Evolutionary conservation across 2,113 vertebrate species (phyloP).

Genomic region (Ictidomys tridecemlineatus): DNA sequence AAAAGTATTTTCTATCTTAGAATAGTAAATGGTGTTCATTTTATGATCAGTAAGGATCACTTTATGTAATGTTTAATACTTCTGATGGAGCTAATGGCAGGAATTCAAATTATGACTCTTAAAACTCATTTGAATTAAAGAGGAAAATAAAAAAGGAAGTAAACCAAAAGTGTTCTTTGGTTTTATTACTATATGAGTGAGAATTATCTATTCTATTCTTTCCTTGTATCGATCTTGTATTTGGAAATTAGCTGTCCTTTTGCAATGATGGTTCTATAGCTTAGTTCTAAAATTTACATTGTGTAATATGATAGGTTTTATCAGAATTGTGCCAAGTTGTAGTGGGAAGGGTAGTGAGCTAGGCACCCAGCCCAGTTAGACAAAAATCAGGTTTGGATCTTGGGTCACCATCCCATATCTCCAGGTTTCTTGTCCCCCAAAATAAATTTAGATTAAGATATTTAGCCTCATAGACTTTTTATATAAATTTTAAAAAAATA

Average conservation of each 20-base stretch:
- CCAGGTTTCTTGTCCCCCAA: neutral
- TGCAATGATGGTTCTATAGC: neutral
- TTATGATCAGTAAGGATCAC: slow-evolving; percentile 54
- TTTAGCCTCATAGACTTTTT: neutral
- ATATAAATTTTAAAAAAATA: neutral
- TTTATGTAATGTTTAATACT: slow-evolving; percentile 74
- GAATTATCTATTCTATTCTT: neutral
- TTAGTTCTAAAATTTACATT: neutral
- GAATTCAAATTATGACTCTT: slow-evolving; percentile 68
- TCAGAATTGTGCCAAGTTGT: neutral
- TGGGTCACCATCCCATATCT: neutral
- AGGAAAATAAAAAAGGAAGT: slow-evolving; percentile 22
- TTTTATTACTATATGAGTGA: neutral
- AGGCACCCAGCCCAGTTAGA: neutral
- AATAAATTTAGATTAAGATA: neutral
- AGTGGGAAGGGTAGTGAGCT: neutral
- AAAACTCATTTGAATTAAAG: slow-evolving; percentile 29
- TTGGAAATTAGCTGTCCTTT: neutral
- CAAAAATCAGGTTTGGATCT: neutral
- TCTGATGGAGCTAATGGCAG: slow-evolving; percentile 78
- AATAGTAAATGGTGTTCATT: slow-evolving; percentile 63
- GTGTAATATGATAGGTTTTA: neutral
- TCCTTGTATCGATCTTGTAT: neutral
- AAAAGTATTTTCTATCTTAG: slow-evolving; percentile 65
- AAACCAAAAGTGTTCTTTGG: neutral